phyloP scores from a whole-genome alignment of 2,888 invertebrate species.

The Morpho achilles region DNA sequence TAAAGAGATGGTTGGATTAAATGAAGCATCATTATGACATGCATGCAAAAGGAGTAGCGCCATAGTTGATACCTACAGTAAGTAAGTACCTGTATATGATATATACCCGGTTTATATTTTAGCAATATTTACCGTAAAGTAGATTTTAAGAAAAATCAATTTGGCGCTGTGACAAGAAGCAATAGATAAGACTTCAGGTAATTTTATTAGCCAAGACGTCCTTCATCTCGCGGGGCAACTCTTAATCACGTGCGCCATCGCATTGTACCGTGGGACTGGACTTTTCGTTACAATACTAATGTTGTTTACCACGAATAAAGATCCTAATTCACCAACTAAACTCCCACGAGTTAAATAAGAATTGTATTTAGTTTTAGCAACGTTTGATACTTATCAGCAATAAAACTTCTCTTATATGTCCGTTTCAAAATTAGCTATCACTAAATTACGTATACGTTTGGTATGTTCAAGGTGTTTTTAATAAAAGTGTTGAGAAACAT shows the following conservation, averaged over 20 bases:
- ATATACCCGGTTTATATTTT: no score
- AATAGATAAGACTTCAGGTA: neutral
- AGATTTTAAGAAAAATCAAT: neutral
- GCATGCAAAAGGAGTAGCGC: no score
- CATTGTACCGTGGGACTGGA: constrained; percentile 18
- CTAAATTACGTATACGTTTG: no score
- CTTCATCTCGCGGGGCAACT: constrained; percentile 4
- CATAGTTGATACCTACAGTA: no score
- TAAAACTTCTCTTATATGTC: no score
- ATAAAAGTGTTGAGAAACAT: no score
- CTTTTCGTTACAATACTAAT: constrained; percentile 13
- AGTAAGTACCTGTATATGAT: no score
- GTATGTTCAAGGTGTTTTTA: no score
- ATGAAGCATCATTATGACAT: no score
- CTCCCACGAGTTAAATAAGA: constrained; percentile 15
- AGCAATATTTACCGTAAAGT: no score
- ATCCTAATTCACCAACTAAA: constrained; percentile 8
- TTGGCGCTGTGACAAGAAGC: neutral
- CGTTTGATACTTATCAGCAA: neutral
- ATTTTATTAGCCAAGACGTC: constrained; percentile 16
- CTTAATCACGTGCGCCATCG: constrained; percentile 13
- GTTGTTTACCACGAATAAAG: constrained; percentile 17
- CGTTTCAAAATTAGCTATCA: no score
- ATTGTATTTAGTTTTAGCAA: constrained; percentile 1
- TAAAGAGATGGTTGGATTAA: no score